Base-by-base conservation (phyloP, 2,113 vertebrate species). In the Porphyrio hochstetteri region DNA sequence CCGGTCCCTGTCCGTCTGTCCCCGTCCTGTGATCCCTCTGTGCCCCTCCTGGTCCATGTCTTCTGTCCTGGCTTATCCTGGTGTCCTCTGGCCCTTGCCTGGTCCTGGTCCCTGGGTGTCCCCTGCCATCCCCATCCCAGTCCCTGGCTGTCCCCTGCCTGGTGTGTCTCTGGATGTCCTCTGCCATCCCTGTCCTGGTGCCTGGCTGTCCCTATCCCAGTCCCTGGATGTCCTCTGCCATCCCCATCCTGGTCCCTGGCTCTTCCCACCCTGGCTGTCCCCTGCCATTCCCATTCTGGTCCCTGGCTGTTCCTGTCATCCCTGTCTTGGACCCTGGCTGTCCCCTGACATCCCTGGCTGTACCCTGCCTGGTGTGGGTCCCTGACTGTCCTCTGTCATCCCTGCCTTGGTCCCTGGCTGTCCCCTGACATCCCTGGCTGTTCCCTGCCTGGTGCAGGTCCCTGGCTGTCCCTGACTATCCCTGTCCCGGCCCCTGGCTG, bases 1-100 rank as follows among this genome's bases (percentile, higher is more conserved):
- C 60, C 1, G 2, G 15, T 50, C 31, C 17, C n/a, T 1, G 3
- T 29, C 68, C 11, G 0, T n/a, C 61, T 19, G 21, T 79, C 82
- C 50, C 38, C 19, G n/a, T 69, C 80, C 86, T 8, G 40, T 3
- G 0, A 3, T 15, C 50, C n/a, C 40, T 31, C 35, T 35, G 29
- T 35, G 57, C 31, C 55, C 3, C 0, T 15, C 38, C 86, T 16
- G 48, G 2, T 28, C 59, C 8, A 1, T 19, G 57, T 69, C 76
- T 14, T 38, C 70, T 79, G 67, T 59, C 70, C 69, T 35, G 61
- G 21, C 12, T 40, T n/a, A 8, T 28, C n/a, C 59, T 15, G 4
- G 17, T 60, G 57, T 80, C 74, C 33, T 50, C 36, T 33, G 23
- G 8, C 31, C 18, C 17, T 6, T 44, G 23, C 9, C 16, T 28